phyloP scores from a whole-genome alignment of 64 coral and sea anemone species.

The Exaiptasia diaphana region DNA sequence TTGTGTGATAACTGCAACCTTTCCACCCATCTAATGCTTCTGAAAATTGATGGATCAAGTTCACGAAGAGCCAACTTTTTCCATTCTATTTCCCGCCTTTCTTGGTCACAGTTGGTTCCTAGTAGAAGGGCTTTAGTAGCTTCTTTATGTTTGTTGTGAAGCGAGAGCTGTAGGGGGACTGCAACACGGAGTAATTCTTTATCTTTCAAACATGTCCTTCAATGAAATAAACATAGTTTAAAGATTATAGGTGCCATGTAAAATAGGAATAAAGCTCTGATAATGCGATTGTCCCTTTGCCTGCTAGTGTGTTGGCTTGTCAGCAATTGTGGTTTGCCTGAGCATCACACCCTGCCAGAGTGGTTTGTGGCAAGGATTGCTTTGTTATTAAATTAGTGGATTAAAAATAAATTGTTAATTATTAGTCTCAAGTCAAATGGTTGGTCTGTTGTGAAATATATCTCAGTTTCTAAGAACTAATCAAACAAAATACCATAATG shows the following conservation, averaged over 20 bases:
- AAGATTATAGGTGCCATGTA: neutral
- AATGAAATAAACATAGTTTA: neutral
- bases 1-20: conserved; percentile 66
- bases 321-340: too few relatives aligned
- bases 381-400: too few relatives aligned
- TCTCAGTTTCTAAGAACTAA: too few relatives aligned
- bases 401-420: too few relatives aligned
- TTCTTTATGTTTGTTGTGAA: conserved; percentile 53
- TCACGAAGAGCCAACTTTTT: conserved; percentile 63
- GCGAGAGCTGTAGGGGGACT: conserved; percentile 64
- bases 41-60: conserved; percentile 57
- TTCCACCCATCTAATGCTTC: conserved; percentile 73
- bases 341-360: too few relatives aligned
- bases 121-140: conserved; percentile 50
- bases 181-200: conserved; percentile 53
- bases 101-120: conserved; percentile 58
- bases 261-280: too few relatives aligned
- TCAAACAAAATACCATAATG: too few relatives aligned
- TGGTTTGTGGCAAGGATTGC: too few relatives aligned
- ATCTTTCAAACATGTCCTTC: conserved; percentile 8
- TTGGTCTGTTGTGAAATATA: too few relatives aligned
- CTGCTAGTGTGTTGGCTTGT: too few relatives aligned
- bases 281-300: too few relatives aligned
- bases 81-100: conserved; percentile 61
- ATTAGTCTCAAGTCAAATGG: too few relatives aligned